phyloP scores from a whole-genome alignment of 2,797 vertebrate genomes.

The Clarias fuscus region DNA sequence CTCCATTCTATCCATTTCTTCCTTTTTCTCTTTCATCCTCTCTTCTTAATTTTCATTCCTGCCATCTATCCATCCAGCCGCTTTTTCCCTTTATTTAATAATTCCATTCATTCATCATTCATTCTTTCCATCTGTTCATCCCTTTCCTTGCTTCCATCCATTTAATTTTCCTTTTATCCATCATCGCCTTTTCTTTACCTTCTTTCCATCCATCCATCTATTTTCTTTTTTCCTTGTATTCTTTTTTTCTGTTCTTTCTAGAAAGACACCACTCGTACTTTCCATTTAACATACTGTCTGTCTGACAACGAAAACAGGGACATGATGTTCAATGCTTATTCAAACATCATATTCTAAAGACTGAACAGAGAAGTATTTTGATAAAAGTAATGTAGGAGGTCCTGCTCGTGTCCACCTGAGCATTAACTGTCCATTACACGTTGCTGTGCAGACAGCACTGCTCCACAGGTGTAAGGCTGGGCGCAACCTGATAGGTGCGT shows the following conservation, averaged over 20 bases:
- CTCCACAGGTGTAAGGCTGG: conserved; percentile 49
- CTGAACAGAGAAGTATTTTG: not conserved
- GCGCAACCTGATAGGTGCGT: conserved; percentile 56
- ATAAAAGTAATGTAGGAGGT: not conserved
- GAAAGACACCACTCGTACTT: not conserved
- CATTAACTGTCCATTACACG: conserved; percentile 30
- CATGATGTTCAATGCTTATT: not conserved
- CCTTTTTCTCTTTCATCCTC: not conserved
- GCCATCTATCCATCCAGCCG: not conserved
- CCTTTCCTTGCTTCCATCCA: not conserved
- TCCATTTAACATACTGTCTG: too few species aligned
- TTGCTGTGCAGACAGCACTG: conserved; percentile 34
- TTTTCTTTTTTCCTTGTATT: not conserved
- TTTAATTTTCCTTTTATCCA: not conserved
- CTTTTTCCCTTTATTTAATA: not conserved
- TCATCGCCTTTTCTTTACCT: not conserved
- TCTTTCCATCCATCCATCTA: not conserved
- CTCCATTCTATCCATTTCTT: too few species aligned
- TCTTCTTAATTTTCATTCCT: not conserved
- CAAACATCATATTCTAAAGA: not conserved
- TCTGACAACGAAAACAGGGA: too few species aligned
- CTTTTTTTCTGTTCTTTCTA: not conserved
- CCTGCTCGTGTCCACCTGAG: not conserved
- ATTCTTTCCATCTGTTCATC: not conserved
- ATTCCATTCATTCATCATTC: too few species aligned